Conservation (phyloP, 2,113 vertebrate genomes). For the Psophia crepitans region DNA sequence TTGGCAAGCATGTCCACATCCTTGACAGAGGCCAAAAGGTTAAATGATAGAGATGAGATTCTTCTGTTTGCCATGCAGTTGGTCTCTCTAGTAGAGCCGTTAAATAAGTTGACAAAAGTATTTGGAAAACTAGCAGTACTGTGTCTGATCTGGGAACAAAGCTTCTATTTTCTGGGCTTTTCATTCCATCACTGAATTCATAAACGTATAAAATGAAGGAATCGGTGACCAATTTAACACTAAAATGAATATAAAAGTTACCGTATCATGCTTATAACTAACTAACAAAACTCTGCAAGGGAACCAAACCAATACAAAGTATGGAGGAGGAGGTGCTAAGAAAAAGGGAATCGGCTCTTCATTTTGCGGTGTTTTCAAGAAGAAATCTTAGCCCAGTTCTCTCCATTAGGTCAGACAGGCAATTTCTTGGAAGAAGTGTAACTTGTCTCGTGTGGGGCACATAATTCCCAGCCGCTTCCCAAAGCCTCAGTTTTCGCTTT, state of each 20-base stretch:
- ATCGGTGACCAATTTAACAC: not conserved
- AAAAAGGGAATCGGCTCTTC: not conserved
- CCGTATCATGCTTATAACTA: accelerated
- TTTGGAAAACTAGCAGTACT: not conserved
- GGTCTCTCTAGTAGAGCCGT: not conserved
- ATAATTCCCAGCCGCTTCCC: not conserved
- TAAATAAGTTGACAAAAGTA: not conserved
- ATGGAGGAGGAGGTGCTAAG: not conserved
- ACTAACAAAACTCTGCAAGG: not conserved
- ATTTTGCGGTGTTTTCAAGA: not conserved
- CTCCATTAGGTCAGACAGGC: not conserved
- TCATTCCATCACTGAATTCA: not conserved
- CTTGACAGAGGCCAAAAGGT: not conserved
- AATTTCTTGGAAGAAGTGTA: not conserved
- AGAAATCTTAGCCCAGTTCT: not conserved
- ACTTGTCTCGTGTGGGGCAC: not conserved
- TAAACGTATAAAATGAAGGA: not conserved
- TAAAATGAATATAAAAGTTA: not conserved
- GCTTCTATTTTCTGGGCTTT: not conserved
- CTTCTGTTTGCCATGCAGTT: not conserved
- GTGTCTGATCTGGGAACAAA: not conserved
- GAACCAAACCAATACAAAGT: not conserved
- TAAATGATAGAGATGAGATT: not conserved
- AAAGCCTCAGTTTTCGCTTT: not conserved
- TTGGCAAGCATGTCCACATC: not conserved